These are phyloP conservation scores for Xiphorhynchus elegans DNA, from an alignment of 2,113 vertebrate species.

Conservation along the genomic window DNA sequence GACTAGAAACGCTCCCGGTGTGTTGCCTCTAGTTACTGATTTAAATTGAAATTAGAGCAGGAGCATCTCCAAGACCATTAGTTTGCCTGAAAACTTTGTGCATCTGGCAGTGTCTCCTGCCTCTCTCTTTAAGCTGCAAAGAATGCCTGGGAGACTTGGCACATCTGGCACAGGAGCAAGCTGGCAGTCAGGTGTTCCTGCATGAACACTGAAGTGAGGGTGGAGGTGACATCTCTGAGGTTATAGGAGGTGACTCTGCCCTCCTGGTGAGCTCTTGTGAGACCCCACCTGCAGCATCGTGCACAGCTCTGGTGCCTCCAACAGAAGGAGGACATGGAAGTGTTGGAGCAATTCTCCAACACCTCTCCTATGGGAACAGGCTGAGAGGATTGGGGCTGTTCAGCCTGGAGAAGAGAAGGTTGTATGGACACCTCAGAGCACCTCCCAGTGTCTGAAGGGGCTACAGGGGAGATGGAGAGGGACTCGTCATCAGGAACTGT, in stretches of 20 bases:
- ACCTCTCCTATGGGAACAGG: no score
- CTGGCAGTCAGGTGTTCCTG: not conserved
- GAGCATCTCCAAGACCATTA: constrained; percentile 9
- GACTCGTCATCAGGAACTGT: not conserved
- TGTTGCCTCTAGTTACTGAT: constrained; percentile 57
- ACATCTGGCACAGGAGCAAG: not conserved
- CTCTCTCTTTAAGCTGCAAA: not conserved
- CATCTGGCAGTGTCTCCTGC: constrained; percentile 1
- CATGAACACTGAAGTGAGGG: not conserved
- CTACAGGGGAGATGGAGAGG: not conserved
- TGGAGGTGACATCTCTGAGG: not conserved
- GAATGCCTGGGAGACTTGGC: not conserved
- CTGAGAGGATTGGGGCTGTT: not conserved
- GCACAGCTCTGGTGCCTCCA: not conserved
- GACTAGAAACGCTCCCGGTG: not conserved
- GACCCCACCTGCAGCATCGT: not conserved
- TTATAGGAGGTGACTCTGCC: not conserved
- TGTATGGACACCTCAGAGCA: not conserved
- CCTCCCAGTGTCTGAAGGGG: not conserved
- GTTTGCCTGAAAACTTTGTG: not conserved
- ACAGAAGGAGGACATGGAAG: no score
- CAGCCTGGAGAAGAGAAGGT: not conserved
- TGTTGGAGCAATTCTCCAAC: not conserved
- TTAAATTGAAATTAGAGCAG: constrained; percentile 48
- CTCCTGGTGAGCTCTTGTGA: not conserved